Base-by-base conservation (phyloP, 2,797 vertebrate species). In the Oryzias sinensis region DNA sequence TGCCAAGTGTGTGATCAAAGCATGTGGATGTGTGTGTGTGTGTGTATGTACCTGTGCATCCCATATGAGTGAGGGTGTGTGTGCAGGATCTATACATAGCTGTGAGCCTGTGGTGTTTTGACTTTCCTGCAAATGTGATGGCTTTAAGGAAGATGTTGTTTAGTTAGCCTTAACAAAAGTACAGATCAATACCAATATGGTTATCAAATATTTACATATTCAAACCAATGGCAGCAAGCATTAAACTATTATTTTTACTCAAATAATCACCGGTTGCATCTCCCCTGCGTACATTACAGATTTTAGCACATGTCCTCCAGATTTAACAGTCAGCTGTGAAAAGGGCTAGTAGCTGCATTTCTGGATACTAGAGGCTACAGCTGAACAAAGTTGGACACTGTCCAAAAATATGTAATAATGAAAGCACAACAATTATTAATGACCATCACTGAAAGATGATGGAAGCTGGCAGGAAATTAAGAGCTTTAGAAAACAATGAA, bases 1-100 rank as follows among this genome's bases (percentile, higher is more conserved):
- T 78, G 59, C 81, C 60, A 70, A 70, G 66, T 29, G 53, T 70
- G 70, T 79, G 87, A 89, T 88, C 77, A 88, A 87, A 89, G 76
- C 60, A 20, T 60, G 11, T 37, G 49, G 27, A 20, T 53, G 44
- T 55, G 58, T 62, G 58, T 70, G n/a, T 60, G 20, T 33, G 18
- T 64, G 49, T 6, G 65, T 61, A 27, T 60, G 4, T 29, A 37
- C 43, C 42, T 44, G 43, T 44, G 43, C 16, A 9, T 17, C 42
- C 33, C 33, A 3, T 37, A 37, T 43, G 42, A 41, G 22, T 5
- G n/a, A 37, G 27, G 14, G 42, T 43, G 20, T 27, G 37, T 45
- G 47, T 49, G 14, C 6, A 17, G 53, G 18, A 57, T 43, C 47
- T 52, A 59, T 16, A 47, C 44, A 49, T 6, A 42, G 22, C 7